A percentile compares a stretch with the other conserved stretches of the same genome.
Conservation (phyloP, 1,140 invertebrate species). For the Cyclargus thomasi region DNA sequence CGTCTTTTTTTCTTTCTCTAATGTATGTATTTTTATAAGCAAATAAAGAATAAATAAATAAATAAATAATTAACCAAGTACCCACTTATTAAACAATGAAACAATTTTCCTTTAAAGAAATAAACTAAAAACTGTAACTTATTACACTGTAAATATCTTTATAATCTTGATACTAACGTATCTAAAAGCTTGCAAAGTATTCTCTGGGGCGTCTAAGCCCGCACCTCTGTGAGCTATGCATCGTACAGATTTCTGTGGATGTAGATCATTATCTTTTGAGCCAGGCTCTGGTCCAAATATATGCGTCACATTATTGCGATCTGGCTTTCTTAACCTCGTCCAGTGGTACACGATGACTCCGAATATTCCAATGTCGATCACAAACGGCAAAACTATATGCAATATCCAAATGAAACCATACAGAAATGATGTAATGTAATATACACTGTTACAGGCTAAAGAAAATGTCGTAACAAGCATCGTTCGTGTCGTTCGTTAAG, state of each 20-base stretch:
- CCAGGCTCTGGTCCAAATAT: constrained; percentile 56
- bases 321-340: constrained; percentile 48
- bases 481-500: constrained; percentile 45
- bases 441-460: constrained; percentile 41
- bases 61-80: no score
- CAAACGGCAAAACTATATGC: constrained; percentile 56
- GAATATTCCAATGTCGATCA: constrained; percentile 52
- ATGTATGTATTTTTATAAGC: no score
- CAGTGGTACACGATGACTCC: constrained; percentile 53
- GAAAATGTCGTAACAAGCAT: constrained; percentile 50
- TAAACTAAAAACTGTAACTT: neutral
- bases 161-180: constrained; percentile 72
- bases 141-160: neutral
- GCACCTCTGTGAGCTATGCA: constrained; percentile 82
- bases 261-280: constrained; percentile 39
- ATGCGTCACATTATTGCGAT: constrained; percentile 42
- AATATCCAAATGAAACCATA: constrained; percentile 46
- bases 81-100: no score
- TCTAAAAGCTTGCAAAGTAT: constrained; percentile 81
- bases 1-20: no score
- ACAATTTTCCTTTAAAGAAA: no score
- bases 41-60: no score
- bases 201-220: constrained; percentile 83
- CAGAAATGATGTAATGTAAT: constrained; percentile 40
- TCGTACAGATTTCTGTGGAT: constrained; percentile 50